phyloP scores from a whole-genome alignment of 2,113 vertebrate species.

The Crotalus horridus region DNA sequence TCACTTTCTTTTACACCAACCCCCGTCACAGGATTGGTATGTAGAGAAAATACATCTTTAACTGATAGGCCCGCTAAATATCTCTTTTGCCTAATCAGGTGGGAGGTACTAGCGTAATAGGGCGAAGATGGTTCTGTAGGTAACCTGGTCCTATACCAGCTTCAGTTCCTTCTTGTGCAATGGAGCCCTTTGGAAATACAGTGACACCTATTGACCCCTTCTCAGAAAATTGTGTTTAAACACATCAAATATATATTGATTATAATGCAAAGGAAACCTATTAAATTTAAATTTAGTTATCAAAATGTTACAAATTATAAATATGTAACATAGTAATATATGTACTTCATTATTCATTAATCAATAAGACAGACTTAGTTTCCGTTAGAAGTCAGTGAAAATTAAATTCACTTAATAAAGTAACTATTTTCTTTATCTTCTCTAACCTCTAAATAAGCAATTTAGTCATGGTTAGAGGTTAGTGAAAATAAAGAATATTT shows the following conservation, averaged over 20 bases:
- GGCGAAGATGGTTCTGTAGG: not conserved
- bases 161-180: not conserved
- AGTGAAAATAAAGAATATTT: not conserved
- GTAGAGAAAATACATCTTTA: not conserved
- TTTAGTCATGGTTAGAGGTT: not conserved
- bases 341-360: not conserved
- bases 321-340: not conserved
- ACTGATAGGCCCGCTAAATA: not conserved
- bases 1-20: not conserved
- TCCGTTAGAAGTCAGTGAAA: not conserved
- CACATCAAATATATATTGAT: not conserved
- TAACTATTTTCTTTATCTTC: not conserved
- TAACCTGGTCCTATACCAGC: not conserved
- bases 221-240: not conserved
- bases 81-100: not conserved
- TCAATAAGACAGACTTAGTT: not conserved
- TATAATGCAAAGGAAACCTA: not conserved
- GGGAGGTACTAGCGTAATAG: not conserved
- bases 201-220: not conserved
- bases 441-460: not conserved
- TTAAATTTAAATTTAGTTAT: not conserved
- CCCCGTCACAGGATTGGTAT: not conserved
- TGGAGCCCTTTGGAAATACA: not conserved
- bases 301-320: not conserved
- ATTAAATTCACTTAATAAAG: not conserved